Percentiles rank a stretch among this genome's conserved stretches.
These are phyloP conservation scores for Austrolebias charrua DNA, from an alignment of 2,797 vertebrate genomes.

Conservation along the genomic window DNA sequence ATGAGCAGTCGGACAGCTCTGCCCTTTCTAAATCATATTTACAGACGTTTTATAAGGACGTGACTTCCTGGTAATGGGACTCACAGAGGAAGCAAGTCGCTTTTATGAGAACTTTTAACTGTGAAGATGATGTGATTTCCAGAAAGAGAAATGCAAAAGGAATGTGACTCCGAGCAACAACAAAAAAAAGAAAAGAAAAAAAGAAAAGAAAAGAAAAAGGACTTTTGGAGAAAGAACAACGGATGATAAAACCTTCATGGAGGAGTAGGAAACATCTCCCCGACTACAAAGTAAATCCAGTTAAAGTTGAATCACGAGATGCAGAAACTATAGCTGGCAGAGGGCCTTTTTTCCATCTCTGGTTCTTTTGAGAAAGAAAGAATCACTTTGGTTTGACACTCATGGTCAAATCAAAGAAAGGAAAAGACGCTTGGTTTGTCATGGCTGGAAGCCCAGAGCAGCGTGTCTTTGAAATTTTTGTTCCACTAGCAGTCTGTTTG, in stretches of 20 bases:
- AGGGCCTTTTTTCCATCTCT: slow-evolving; percentile 70
- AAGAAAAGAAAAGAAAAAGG: too few relatives aligned
- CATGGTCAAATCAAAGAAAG: slow-evolving; percentile 60
- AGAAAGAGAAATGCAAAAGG: slow-evolving; percentile 4
- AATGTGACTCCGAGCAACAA: not conserved
- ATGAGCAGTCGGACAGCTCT: slow-evolving; percentile 43
- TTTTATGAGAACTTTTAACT: slow-evolving; percentile 11
- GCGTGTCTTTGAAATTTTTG: slow-evolving; percentile 53
- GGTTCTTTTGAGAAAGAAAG: slow-evolving; percentile 47
- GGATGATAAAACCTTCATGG: slow-evolving; percentile 9
- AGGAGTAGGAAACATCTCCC: slow-evolving; percentile 26
- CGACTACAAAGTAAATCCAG: slow-evolving; percentile 28
- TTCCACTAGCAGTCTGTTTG: slow-evolving; percentile 65
- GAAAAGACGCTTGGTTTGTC: slow-evolving; percentile 37
- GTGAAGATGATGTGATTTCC: slow-evolving; percentile 2
- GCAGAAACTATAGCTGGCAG: slow-evolving; percentile 48
- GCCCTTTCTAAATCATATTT: slow-evolving; percentile 34
- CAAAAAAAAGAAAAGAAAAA: too few relatives aligned
- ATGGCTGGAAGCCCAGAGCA: slow-evolving; percentile 54
- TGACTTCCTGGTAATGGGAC: slow-evolving; percentile 10
- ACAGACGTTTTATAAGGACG: slow-evolving; percentile 29
- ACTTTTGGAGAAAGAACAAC: slow-evolving; percentile 9
- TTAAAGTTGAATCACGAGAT: slow-evolving; percentile 23
- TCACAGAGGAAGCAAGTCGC: not conserved
- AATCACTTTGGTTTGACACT: slow-evolving; percentile 46